Conservation (phyloP, 1,140 invertebrate genomes). For the Hycleus phaleratus region DNA sequence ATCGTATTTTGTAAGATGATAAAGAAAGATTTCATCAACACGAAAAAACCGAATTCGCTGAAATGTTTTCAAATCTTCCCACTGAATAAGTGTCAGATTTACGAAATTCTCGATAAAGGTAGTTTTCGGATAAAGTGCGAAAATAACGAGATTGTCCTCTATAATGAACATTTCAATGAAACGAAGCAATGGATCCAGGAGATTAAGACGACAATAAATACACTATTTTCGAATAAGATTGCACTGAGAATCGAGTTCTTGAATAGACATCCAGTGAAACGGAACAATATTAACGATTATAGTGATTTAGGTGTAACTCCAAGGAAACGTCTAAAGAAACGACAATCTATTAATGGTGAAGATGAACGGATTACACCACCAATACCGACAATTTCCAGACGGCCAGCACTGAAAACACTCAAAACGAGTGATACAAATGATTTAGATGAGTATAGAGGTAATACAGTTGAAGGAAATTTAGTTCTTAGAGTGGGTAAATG, state of each 20-base stretch:
- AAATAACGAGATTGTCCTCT: constrained; percentile 50
- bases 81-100: constrained; percentile 52
- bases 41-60: constrained; percentile 40
- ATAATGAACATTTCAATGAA: constrained; percentile 46
- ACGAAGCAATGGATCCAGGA: constrained; percentile 49
- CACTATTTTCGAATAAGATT: constrained; percentile 49
- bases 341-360: constrained; percentile 7
- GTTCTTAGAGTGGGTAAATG: too few species aligned
- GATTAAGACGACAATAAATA: constrained; percentile 47
- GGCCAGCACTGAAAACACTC: too few species aligned
- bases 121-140: constrained; percentile 49
- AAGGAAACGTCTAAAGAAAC: constrained; percentile 30
- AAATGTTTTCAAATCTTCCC: constrained; percentile 53
- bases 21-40: constrained; percentile 30
- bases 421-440: too few species aligned
- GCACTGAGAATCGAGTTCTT: constrained; percentile 51
- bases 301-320: constrained; percentile 36
- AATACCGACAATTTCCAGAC: too few species aligned
- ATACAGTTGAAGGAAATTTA: too few species aligned
- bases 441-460: too few species aligned
- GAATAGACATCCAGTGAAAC: constrained; percentile 48
- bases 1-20: constrained; percentile 54
- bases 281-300: constrained; percentile 41
- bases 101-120: constrained; percentile 40
- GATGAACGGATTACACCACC: neutral